Evolutionary conservation across 2,888 invertebrate genomes (phyloP).

Genomic region (Dendrolimus pini): DNA sequence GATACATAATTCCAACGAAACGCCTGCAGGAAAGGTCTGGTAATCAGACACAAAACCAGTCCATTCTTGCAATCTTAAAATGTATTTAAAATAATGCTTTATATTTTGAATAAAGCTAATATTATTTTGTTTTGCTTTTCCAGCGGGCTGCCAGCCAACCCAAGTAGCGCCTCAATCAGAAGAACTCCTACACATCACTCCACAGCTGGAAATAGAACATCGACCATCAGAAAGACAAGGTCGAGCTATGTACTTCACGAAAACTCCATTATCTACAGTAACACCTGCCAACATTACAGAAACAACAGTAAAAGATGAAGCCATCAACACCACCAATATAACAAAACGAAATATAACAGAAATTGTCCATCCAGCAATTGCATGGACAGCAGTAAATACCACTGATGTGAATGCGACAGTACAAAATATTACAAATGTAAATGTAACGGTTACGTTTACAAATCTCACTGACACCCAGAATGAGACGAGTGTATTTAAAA

Average conservation of each 20-base stretch:
- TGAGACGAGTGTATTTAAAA: slow-evolving; percentile 40
- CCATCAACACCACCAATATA: slow-evolving; percentile 18
- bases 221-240: slow-evolving; percentile 43
- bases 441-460: slow-evolving; percentile 25
- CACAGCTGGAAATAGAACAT: slow-evolving; percentile 35
- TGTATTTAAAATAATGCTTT: too few species aligned
- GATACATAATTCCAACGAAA: too few species aligned
- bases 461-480: slow-evolving; percentile 49
- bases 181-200: slow-evolving; percentile 38
- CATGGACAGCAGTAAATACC: slow-evolving; percentile 42
- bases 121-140: slow-evolving; percentile 22
- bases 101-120: too few species aligned
- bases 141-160: slow-evolving; percentile 47
- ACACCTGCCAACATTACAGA: slow-evolving; percentile 31
- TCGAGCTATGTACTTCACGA: slow-evolving; percentile 61
- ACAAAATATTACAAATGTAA: slow-evolving; percentile 24
- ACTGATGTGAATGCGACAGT: slow-evolving; percentile 20
- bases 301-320: slow-evolving; percentile 19
- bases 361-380: slow-evolving; percentile 31
- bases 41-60: too few species aligned
- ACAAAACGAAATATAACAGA: slow-evolving; percentile 27
- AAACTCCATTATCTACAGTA: slow-evolving; percentile 35
- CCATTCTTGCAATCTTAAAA: too few species aligned
- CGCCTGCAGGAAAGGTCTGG: too few species aligned
- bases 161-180: slow-evolving; percentile 56